Evolutionary conservation across 2,888 invertebrate genomes (phyloP).

Genomic region (Synergus umbraculus): DNA sequence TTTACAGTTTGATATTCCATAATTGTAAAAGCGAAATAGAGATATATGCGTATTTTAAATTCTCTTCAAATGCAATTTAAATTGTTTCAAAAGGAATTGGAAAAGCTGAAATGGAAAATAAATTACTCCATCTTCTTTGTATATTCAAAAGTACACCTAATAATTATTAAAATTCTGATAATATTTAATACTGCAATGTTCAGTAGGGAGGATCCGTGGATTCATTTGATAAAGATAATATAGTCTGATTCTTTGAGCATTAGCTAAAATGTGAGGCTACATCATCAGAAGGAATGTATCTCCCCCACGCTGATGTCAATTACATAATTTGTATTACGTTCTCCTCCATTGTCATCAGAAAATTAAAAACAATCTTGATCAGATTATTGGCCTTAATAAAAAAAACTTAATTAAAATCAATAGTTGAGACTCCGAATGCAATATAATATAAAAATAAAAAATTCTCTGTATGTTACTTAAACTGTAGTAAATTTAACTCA

Average conservation of each 20-base stretch:
- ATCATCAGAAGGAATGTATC: constrained; percentile 12
- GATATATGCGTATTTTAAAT: too few relatives aligned
- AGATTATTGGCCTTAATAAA: neutral
- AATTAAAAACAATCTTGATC: neutral
- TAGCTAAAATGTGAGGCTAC: neutral
- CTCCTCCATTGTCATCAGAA: constrained; percentile 1
- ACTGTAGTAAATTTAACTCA: constrained; percentile 50
- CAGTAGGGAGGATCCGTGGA: neutral
- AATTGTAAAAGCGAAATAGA: too few relatives aligned
- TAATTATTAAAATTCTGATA: neutral
- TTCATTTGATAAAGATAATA: neutral
- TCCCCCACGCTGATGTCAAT: neutral
- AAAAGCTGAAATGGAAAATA: too few relatives aligned
- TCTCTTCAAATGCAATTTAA: too few relatives aligned
- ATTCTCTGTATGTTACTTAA: neutral
- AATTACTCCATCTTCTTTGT: too few relatives aligned
- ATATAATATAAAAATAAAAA: too few relatives aligned
- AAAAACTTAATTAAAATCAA: neutral
- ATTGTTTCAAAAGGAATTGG: too few relatives aligned
- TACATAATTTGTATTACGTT: constrained; percentile 7
- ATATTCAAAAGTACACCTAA: too few relatives aligned
- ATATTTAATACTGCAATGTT: neutral
- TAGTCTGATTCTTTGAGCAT: neutral
- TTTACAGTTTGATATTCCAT: too few relatives aligned
- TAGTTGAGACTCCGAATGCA: neutral